Conservation (phyloP, 2,888 invertebrate species). For the Drosophila phalerata region DNA sequence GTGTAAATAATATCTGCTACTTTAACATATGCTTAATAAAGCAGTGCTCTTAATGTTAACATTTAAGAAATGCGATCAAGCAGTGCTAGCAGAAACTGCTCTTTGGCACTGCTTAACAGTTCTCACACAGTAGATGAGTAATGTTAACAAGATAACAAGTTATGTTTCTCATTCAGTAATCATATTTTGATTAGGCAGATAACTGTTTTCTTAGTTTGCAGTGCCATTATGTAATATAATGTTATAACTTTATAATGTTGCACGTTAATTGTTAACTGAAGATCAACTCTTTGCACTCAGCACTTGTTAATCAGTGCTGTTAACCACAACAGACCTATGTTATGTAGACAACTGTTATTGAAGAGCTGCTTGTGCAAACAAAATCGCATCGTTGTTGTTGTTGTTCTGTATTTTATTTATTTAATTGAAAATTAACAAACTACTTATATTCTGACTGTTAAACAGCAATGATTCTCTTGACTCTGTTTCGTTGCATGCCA, state of each 20-base stretch:
- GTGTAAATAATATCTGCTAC: not conserved
- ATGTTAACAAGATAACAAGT: too few species aligned
- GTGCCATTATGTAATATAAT: too few species aligned
- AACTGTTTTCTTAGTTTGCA: too few species aligned
- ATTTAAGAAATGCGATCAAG: not conserved
- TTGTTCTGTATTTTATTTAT: slow-evolving; percentile 13
- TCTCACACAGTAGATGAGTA: not conserved
- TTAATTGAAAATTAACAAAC: slow-evolving; percentile 18
- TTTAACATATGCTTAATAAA: not conserved
- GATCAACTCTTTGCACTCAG: not conserved
- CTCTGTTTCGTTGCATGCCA: slow-evolving; percentile 16
- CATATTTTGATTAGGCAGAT: too few species aligned
- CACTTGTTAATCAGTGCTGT: not conserved
- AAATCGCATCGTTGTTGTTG: slow-evolving; percentile 3
- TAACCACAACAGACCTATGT: not conserved
- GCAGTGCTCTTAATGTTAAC: not conserved
- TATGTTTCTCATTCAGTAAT: too few species aligned
- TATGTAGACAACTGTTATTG: not conserved
- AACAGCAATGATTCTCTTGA: slow-evolving; percentile 1
- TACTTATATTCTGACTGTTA: not conserved
- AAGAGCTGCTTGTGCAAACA: slow-evolving; percentile 1
- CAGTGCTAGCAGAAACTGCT: not conserved
- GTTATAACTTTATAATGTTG: too few species aligned
- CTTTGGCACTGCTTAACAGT: not conserved
- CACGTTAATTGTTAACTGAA: not conserved